phyloP scores from a whole-genome alignment of 2,113 vertebrate species.

The Erpornis zantholeuca region DNA sequence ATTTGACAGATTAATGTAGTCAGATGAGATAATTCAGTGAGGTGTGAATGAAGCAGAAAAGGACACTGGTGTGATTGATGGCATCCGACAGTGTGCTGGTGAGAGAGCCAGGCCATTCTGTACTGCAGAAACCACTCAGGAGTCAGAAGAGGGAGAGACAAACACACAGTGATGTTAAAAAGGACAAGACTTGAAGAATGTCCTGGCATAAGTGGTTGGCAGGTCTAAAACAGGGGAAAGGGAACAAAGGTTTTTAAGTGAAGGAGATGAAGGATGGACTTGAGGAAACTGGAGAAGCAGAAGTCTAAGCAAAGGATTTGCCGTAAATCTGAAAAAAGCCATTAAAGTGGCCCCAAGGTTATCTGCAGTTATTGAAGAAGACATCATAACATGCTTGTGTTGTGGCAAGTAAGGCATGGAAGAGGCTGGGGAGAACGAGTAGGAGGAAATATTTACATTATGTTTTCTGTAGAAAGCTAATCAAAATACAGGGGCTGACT shows the following conservation, averaged over 20 bases:
- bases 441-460: not conserved
- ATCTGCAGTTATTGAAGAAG: not conserved
- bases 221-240: not conserved
- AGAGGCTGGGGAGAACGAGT: not conserved
- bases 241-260: not conserved
- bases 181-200: not conserved
- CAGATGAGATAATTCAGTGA: not conserved
- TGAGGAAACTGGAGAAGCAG: not conserved
- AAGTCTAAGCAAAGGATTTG: not conserved
- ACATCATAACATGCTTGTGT: not conserved
- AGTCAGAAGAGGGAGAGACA: not conserved
- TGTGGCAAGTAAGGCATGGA: not conserved
- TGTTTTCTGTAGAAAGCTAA: not conserved
- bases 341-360: not conserved
- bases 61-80: not conserved
- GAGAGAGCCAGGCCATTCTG: not conserved
- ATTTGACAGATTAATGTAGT: not conserved
- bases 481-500: not conserved
- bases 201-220: accelerated
- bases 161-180: not conserved
- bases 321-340: not conserved
- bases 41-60: not conserved
- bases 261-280: not conserved
- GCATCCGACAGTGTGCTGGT: not conserved
- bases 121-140: not conserved